phyloP scores from a whole-genome alignment of 30 jellyfish, hydroid and myxozoan genomes.

The Morbakka virulenta region DNA sequence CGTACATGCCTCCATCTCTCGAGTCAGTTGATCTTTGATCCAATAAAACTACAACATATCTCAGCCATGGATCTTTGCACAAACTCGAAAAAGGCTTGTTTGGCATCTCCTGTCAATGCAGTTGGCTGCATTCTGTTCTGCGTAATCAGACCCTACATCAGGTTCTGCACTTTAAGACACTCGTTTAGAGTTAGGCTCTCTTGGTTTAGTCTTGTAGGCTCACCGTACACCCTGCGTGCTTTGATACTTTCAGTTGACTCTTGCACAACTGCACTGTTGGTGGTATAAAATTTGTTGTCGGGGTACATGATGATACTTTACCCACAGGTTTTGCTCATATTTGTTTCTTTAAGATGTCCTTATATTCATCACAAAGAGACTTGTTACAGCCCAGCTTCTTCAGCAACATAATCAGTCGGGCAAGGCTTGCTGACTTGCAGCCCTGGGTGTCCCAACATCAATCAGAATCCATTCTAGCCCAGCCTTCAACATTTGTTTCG shows the following conservation, averaged over 20 bases:
- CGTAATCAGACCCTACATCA: conserved; percentile 35
- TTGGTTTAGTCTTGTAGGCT: neutral
- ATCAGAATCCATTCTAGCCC: too few relatives aligned
- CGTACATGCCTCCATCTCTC: conserved; percentile 11
- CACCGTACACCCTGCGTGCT: neutral
- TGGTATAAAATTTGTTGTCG: conserved; percentile 29
- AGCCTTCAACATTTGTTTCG: too few relatives aligned
- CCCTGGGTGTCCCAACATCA: too few relatives aligned
- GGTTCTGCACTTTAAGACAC: conserved; percentile 48
- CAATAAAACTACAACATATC: conserved; percentile 58
- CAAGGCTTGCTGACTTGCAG: conserved; percentile 50
- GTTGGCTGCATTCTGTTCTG: conserved; percentile 57
- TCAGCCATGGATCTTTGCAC: conserved; percentile 52
- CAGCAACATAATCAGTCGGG: conserved; percentile 22
- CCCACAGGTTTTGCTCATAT: conserved; percentile 8
- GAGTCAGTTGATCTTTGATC: conserved; percentile 27
- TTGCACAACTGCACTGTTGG: conserved; percentile 41
- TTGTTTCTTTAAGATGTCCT: conserved; percentile 33
- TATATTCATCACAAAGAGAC: conserved; percentile 25
- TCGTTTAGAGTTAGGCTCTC: conserved; percentile 60
- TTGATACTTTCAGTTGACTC: conserved; percentile 38
- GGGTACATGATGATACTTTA: conserved; percentile 1
- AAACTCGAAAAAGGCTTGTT: conserved; percentile 68
- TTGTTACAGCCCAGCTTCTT: conserved; percentile 35
- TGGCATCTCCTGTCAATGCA: conserved; percentile 64